These are phyloP conservation scores for Tachyglossus aculeatus DNA, from an alignment of 2,797 vertebrate species.

Conservation along the genomic window DNA sequence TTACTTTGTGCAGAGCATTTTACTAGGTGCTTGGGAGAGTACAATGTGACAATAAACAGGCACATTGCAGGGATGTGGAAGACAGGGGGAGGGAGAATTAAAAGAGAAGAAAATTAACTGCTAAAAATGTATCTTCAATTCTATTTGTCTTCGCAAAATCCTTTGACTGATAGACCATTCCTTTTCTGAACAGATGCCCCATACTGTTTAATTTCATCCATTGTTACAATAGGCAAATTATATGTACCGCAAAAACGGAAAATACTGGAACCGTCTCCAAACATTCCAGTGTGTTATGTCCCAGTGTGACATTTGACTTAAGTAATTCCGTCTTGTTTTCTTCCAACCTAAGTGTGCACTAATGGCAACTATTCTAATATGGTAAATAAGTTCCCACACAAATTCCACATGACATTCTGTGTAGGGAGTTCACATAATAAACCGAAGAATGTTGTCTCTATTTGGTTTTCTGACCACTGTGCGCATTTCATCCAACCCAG, in stretches of 20 bases:
- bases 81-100: too few relatives aligned
- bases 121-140: too few relatives aligned
- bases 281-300: slow-evolving; percentile 62
- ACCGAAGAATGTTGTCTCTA: slow-evolving; percentile 66
- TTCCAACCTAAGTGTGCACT: slow-evolving; percentile 18
- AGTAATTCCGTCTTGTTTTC: slow-evolving; percentile 51
- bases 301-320: slow-evolving; percentile 71
- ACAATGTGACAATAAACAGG: too few relatives aligned
- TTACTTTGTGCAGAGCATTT: too few relatives aligned
- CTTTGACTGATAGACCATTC: not conserved
- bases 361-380: slow-evolving; percentile 55
- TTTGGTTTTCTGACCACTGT: slow-evolving; percentile 4
- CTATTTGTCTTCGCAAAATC: too few relatives aligned
- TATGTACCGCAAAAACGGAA: slow-evolving; percentile 13
- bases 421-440: slow-evolving; percentile 72
- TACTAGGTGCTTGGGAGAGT: too few relatives aligned
- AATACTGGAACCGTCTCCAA: slow-evolving; percentile 45
- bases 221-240: slow-evolving; percentile 31
- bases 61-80: too few relatives aligned
- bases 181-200: not conserved
- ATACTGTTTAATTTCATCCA: slow-evolving; percentile 22
- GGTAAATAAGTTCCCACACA: slow-evolving; percentile 77
- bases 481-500: slow-evolving; percentile 2
- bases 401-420: slow-evolving; percentile 66
- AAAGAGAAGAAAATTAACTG: too few relatives aligned